Conservation (phyloP, 92 coral and sea anemone species). For the Palythoa grandis region DNA sequence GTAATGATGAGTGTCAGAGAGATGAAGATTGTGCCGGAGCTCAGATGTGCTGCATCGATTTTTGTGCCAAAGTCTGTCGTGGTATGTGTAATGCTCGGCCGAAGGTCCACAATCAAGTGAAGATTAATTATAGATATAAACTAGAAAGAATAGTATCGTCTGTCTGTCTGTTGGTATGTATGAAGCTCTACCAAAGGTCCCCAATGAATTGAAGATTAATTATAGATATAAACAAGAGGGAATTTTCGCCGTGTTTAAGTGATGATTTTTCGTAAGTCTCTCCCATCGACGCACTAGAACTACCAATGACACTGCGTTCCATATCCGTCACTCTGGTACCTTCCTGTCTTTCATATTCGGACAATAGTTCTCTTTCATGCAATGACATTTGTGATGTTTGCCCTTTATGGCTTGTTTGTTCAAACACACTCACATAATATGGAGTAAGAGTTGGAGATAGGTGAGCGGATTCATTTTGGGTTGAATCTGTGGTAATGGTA, state of each 20-base stretch:
- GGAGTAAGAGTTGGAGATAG: constrained; percentile 54
- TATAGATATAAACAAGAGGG: no score
- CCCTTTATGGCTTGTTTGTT: constrained; percentile 30
- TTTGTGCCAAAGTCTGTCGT: no score
- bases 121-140: no score
- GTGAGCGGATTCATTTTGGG: not conserved
- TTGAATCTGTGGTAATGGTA: not conserved
- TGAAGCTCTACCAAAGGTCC: no score
- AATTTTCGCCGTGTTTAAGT: constrained; percentile 88
- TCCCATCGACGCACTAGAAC: constrained; percentile 28
- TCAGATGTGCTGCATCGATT: no score
- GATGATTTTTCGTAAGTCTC: constrained; percentile 77
- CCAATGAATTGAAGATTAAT: no score
- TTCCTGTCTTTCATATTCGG: constrained; percentile 70
- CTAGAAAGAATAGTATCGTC: no score
- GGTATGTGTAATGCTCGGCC: no score
- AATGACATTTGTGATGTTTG: constrained; percentile 40
- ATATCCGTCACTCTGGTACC: constrained; percentile 58
- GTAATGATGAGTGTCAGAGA: no score
- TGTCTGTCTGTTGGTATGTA: no score
- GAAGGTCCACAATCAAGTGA: no score
- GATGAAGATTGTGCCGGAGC: no score
- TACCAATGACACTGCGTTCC: constrained; percentile 10
- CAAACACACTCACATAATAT: constrained; percentile 76
- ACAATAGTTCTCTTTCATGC: constrained; percentile 76